Evolutionary conservation across 2,113 vertebrate genomes (phyloP).

Genomic region (Mastomys coucha): DNA sequence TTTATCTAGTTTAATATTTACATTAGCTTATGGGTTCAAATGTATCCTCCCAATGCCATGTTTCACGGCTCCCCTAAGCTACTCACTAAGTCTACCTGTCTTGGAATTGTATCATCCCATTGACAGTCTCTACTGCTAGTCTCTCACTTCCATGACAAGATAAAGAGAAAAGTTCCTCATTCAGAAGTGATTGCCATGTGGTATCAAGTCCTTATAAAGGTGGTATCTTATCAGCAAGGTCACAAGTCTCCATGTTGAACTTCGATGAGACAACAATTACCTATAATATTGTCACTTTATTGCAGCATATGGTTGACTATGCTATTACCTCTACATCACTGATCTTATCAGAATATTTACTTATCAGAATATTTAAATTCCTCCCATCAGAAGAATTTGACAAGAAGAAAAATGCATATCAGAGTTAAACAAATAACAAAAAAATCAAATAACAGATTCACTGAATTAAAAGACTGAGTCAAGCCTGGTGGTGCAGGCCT

Average conservation of each 20-base stretch:
- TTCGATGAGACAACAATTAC: conserved; percentile 42
- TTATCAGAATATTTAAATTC: conserved; percentile 56
- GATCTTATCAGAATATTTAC: conserved; percentile 63
- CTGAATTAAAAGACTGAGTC: conserved; percentile 11
- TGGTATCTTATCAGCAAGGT: conserved; percentile 69
- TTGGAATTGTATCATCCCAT: background rate
- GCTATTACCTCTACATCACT: background rate
- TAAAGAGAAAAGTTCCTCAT: conserved; percentile 7
- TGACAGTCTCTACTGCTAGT: background rate
- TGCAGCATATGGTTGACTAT: conserved; percentile 1
- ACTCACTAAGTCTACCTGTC: background rate
- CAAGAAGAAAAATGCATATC: background rate
- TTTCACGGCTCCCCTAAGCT: background rate
- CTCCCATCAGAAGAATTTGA: background rate
- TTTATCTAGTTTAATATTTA: conserved; percentile 35
- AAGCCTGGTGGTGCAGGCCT: background rate
- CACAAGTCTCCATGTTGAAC: conserved; percentile 46
- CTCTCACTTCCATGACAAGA: background rate
- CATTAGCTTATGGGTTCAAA: conserved; percentile 3
- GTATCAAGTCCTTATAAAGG: background rate
- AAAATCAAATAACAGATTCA: conserved; percentile 30
- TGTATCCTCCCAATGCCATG: background rate
- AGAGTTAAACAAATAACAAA: conserved; percentile 4
- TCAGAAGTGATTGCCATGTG: background rate
- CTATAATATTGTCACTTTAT: conserved; percentile 45